Base-by-base conservation (phyloP, 2,888 invertebrate species). In the Rambutsinella grinnellia region DNA sequence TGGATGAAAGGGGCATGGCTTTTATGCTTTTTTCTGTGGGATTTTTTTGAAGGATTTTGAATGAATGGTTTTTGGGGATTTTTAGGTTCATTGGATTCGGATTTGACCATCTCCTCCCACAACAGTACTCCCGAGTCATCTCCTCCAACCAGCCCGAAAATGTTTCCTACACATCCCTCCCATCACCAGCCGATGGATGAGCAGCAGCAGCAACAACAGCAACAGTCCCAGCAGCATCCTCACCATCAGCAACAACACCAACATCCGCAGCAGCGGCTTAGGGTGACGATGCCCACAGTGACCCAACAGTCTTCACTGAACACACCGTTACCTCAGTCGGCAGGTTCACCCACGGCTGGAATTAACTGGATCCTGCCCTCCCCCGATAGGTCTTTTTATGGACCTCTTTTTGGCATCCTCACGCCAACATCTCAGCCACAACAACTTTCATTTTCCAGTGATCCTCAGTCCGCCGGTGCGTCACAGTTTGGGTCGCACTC, bases 301-400 rank as follows among this genome's bases (percentile, higher is more conserved):
- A 80, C 82, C 24, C 81, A 90, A 84, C 91, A 92, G 83, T 90
- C 89, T 85, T 91, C 90, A 61, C 84, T 86, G 87, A 84, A 87
- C 89, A 84, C 88, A 88, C 85, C 87, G 89, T 84, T 87, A 88
- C 87, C 74, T 84, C 86, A 65, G 86, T 85, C 78, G 87, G 87
- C 85, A 79, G 90, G 86, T 87, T 86, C 80, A 86, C 86, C 84
- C 87, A 85, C 87, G 85, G 78, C 86, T 80, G 89, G 87, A 81
- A 89, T 91, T 84, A 91, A 88, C 85, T 94, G 92, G 93, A 90
- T 92, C 84, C 89, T 94, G 79, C 92, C 91, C 23, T 90, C 90
- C 81, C 90, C 91, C 44, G 91, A 91, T 84, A 91, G 92, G 85
- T 90, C 90, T 3, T 87, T 92, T 70, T 89, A 89, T 84, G 90